Evolutionary conservation across 2,888 invertebrate genomes (phyloP), one percentile per base, ranked within the genome.

Genomic region (Platypus cylindrus): DNA sequence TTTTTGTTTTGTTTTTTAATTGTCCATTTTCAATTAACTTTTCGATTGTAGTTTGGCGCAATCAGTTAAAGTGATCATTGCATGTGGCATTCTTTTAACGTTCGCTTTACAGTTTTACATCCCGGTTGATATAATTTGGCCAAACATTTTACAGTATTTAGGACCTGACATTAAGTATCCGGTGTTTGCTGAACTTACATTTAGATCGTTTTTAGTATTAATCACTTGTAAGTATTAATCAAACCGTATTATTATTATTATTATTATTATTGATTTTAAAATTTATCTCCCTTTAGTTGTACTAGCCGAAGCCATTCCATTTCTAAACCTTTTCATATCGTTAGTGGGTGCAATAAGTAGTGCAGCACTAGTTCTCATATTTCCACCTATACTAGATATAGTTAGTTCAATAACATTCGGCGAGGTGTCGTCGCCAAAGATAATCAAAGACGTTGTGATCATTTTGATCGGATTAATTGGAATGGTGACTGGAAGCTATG

Each of bases 91-190:
- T 40, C 69, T 93, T 45, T 71, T 94, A 44, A 82, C 90, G 0
- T 97, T 93, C 62, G 83, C 91, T 1, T 70, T 97, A 13, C 95
- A 95, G 65, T 84, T 97, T 58, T 95, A 93, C 62, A 93, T 97
- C 24, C 90, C 95, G 1, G 72, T 93, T 27, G 79, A 79, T 36
- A 84, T 95, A 38, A 78, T 90, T 49, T 89, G 86, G 83, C 89
- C 93, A 0, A 59, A 64, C 18, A 60, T 84, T 17, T 58, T 62
- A 34, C 58, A 63, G 32, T 61, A 66, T 46, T 65, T 70, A 30
- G 74, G 71, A 4, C 64, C 69, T 20, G 65, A 70, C 43, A 31
- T 38, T 3, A 66, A 67, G 29, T 68, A 66, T 48, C 75, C 75
- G 0, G 61, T 75, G 1, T 48, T 68, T 17, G 68, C 71, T 12